Evolutionary conservation across 2,888 invertebrate genomes (phyloP).

Genomic region (Diadromus collaris): DNA sequence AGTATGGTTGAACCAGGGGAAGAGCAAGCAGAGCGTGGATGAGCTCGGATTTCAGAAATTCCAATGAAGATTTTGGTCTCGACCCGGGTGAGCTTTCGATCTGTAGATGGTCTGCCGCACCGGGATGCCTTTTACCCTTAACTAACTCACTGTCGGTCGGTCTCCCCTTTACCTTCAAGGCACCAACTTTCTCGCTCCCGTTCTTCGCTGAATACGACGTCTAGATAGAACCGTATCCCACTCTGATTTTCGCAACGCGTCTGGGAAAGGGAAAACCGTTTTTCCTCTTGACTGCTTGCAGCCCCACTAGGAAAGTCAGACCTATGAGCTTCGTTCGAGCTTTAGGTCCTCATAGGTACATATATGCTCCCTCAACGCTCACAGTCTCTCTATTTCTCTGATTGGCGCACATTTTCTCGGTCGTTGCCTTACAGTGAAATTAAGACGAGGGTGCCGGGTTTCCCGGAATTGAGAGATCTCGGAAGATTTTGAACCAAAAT

Average conservation of each 20-base stretch:
- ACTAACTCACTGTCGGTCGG: slow-evolving; percentile 22
- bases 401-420: slow-evolving; percentile 41
- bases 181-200: slow-evolving; percentile 6
- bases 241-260: slow-evolving; percentile 28
- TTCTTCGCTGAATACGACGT: not conserved
- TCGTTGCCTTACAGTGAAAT: slow-evolving; percentile 48
- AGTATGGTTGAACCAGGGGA: not conserved
- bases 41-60: slow-evolving; percentile 29
- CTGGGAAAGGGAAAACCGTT: slow-evolving; percentile 47
- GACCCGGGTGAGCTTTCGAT: slow-evolving; percentile 46
- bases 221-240: slow-evolving; percentile 7
- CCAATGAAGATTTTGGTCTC: slow-evolving; percentile 40
- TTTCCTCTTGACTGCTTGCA: slow-evolving; percentile 53
- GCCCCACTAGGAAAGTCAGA: slow-evolving; percentile 21
- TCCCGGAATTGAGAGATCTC: slow-evolving; percentile 12
- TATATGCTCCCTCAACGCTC: slow-evolving; percentile 3
- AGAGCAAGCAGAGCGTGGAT: not conserved
- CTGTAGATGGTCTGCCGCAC: slow-evolving; percentile 9
- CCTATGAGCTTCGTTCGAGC: slow-evolving; percentile 1
- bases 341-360: slow-evolving; percentile 5
- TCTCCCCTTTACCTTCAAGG: not conserved
- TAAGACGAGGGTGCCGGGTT: slow-evolving; percentile 24
- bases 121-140: slow-evolving; percentile 22
- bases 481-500: slow-evolving; percentile 6
- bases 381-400: slow-evolving; percentile 26